phyloP scores from a whole-genome alignment of 1,140 invertebrate species.

The Steinernema feltiae region DNA sequence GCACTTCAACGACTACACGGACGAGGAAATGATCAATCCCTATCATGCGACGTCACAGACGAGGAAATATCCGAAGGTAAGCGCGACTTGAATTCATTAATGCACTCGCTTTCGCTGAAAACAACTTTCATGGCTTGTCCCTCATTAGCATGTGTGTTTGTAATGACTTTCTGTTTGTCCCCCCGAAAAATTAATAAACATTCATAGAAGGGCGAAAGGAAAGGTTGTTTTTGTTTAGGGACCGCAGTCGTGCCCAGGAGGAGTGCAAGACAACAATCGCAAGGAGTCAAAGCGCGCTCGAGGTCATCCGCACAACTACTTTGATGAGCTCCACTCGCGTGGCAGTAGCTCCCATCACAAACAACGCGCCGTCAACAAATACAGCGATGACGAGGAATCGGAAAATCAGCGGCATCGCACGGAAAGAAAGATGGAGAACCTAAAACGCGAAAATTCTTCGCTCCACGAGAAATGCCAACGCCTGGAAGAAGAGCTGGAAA shows the following conservation, averaged over 20 bases:
- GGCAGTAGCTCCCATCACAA: not conserved
- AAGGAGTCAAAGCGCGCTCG: not conserved
- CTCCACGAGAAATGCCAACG: not conserved
- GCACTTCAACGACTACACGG: not conserved
- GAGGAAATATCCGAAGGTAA: not conserved
- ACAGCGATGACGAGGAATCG: constrained; percentile 1
- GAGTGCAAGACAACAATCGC: not conserved
- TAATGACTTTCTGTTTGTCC: not conserved
- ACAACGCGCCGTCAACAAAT: not conserved
- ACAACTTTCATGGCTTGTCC: too few species aligned
- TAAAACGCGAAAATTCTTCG: not conserved
- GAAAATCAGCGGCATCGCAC: not conserved
- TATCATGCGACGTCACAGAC: not conserved
- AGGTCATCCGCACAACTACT: not conserved
- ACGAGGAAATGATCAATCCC: not conserved
- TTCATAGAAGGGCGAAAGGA: not conserved
- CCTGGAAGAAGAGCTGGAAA: not conserved
- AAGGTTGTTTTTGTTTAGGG: constrained; percentile 2
- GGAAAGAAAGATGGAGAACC: not conserved
- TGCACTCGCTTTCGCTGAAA: too few species aligned
- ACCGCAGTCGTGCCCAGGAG: constrained; percentile 8
- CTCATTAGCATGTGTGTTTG: not conserved
- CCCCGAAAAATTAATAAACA: not conserved
- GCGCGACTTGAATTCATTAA: too few species aligned
- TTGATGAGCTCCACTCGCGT: not conserved